These are phyloP conservation scores for Fragum fragum DNA, from an alignment of 2,888 invertebrate species.

Conservation along the genomic window DNA sequence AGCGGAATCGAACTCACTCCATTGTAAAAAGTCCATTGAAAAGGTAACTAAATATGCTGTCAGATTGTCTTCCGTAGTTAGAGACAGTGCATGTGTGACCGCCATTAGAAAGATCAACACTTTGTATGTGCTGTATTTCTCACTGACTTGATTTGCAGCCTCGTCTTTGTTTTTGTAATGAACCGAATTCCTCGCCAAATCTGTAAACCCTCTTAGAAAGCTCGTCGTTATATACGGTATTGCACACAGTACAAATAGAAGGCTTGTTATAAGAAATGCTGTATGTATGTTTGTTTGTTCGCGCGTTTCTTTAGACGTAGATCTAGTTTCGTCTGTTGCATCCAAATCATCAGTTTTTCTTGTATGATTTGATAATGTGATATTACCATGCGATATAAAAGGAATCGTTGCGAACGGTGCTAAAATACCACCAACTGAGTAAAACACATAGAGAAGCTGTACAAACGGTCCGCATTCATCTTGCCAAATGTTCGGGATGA, in stretches of 20 bases:
- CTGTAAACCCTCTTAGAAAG: neutral
- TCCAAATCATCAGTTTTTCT: neutral
- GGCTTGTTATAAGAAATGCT: neutral
- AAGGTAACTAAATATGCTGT: neutral
- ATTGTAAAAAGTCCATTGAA: neutral
- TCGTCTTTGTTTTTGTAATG: neutral
- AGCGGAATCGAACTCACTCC: neutral
- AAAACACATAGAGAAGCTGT: neutral
- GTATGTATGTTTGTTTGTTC: neutral
- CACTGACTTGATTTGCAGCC: neutral
- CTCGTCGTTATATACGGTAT: neutral
- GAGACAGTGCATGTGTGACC: neutral
- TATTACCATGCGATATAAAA: neutral
- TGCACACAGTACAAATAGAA: neutral
- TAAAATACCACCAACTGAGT: neutral
- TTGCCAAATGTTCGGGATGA: neutral
- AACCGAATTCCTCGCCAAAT: neutral
- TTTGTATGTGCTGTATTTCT: neutral
- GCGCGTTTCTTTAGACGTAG: too few species aligned
- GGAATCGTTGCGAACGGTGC: neutral
- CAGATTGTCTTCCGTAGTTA: neutral
- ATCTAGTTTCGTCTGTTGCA: too few species aligned
- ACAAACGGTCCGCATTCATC: constrained; percentile 5
- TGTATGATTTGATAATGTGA: too few species aligned
- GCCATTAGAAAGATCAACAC: neutral